Base-by-base conservation (phyloP, 2,113 vertebrate species). In the Podarcis cretensis region DNA sequence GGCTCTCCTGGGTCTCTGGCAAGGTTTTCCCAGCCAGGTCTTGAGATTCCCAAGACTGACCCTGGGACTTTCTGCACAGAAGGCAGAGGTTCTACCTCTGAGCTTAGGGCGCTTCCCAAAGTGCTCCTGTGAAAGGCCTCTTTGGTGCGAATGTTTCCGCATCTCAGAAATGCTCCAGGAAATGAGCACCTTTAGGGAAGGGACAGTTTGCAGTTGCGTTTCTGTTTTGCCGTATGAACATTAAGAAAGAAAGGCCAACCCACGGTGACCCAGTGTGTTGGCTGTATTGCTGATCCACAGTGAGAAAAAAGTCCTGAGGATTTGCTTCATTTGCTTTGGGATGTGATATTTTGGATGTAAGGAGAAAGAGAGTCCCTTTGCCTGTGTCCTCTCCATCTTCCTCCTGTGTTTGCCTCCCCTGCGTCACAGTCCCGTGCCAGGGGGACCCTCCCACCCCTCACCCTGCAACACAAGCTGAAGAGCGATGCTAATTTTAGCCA, bases 401-500 rank as follows among this genome's bases (percentile, higher is more conserved):
- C 2, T 1, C 0, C 23, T 57, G 57, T 77, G 35, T 27, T 85
- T 63, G 83, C 91, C 81, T 66, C n/a, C 13, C 30, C 0, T 1
- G 16, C 35, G 5, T 54, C 59, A 43, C 66, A 2, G 21, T 48
- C 32, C 76, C 25, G 20, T 1, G 0, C 54, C 12, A 16, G 16
- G 37, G 18, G 65, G 73, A 2, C 54, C 21, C 4, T 4, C 0
- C 30, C 27, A 27, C 8, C 6, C 2, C 81, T 48, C 2, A 0
- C 76, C 78, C 0, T 84, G 35, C 40, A 88, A 69, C 91, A 35
- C 87, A 27, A 18, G 69, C 86, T 3, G 83, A 40, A 83, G 92
- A 94, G 77, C 1, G 0, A 16, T 80, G 94, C 95, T 97, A 97
- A 97, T 96, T 97, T 97, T 97, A 97, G 96, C 87, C 40, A 30